Conservation (phyloP, 2,888 invertebrate species). For the Tuta absoluta region DNA sequence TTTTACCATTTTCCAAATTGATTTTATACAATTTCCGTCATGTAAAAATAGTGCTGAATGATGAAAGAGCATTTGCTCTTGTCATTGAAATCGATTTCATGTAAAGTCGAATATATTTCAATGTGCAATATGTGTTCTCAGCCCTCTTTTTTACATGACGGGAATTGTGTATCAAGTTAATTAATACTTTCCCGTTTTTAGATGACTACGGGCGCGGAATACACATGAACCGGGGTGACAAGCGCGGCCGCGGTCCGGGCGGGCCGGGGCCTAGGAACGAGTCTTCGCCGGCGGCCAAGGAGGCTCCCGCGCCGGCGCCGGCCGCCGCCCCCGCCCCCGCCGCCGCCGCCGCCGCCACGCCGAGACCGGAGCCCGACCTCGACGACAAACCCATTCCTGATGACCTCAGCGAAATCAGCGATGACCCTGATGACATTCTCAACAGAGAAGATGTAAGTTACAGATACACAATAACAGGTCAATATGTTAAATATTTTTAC, state of each 20-base stretch:
- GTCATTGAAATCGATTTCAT: too few relatives aligned
- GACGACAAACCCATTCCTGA: slow-evolving; percentile 82
- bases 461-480: too few relatives aligned
- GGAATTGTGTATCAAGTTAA: neutral
- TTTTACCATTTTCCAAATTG: slow-evolving; percentile 5
- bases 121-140: neutral
- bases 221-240: slow-evolving; percentile 66
- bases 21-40: neutral
- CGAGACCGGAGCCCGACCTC: slow-evolving; percentile 67
- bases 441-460: slow-evolving; percentile 87
- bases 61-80: too few relatives aligned
- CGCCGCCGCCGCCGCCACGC: slow-evolving; percentile 54
- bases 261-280: slow-evolving; percentile 67
- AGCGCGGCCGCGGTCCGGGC: slow-evolving; percentile 60
- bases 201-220: slow-evolving; percentile 72
- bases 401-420: slow-evolving; percentile 93
- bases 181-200: slow-evolving; percentile 36
- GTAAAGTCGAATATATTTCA: too few relatives aligned
- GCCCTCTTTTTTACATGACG: neutral
- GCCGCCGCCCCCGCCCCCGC: slow-evolving; percentile 61
- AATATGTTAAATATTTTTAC: too few relatives aligned
- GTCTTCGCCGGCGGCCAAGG: slow-evolving; percentile 52
- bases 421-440: slow-evolving; percentile 93
- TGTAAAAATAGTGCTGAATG: too few relatives aligned
- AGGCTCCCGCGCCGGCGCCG: slow-evolving; percentile 59